These are phyloP conservation scores for Strigamia transsilvanica DNA, from an alignment of 2,888 invertebrate genomes.

Conservation along the genomic window DNA sequence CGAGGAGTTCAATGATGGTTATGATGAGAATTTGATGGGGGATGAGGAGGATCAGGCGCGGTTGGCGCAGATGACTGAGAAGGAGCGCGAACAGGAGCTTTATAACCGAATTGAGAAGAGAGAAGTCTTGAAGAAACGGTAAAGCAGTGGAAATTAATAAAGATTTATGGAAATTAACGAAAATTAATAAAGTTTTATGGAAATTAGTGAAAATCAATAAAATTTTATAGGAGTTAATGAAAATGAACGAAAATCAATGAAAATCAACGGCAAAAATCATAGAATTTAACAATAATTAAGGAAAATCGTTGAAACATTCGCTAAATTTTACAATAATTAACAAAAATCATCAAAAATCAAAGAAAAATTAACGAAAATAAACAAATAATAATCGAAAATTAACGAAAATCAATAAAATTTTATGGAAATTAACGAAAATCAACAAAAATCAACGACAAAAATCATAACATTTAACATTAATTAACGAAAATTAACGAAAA, in stretches of 20 bases:
- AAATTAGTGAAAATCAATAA: background rate
- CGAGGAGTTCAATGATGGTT: constrained; percentile 94
- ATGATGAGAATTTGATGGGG: constrained; percentile 95
- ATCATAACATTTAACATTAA: too few relatives aligned
- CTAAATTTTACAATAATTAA: too few relatives aligned
- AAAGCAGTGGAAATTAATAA: constrained; percentile 32
- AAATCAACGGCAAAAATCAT: too few relatives aligned
- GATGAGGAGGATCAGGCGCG: constrained; percentile 93
- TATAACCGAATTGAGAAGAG: constrained; percentile 95
- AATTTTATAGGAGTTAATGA: background rate
- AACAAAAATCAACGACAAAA: too few relatives aligned
- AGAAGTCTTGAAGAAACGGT: constrained; percentile 90
- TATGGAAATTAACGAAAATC: too few relatives aligned
- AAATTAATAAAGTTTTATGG: background rate
- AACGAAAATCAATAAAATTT: too few relatives aligned
- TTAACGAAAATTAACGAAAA: too few relatives aligned
- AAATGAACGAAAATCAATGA: background rate
- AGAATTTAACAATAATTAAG: too few relatives aligned
- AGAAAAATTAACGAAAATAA: too few relatives aligned
- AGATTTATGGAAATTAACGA: background rate
- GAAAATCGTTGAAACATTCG: too few relatives aligned
- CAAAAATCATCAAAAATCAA: too few relatives aligned
- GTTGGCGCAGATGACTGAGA: constrained; percentile 92
- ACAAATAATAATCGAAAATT: too few relatives aligned
- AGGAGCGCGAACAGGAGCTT: constrained; percentile 95